These are phyloP conservation scores for Loripinus fragilis DNA, from an alignment of 2,888 invertebrate species.

Conservation along the genomic window DNA sequence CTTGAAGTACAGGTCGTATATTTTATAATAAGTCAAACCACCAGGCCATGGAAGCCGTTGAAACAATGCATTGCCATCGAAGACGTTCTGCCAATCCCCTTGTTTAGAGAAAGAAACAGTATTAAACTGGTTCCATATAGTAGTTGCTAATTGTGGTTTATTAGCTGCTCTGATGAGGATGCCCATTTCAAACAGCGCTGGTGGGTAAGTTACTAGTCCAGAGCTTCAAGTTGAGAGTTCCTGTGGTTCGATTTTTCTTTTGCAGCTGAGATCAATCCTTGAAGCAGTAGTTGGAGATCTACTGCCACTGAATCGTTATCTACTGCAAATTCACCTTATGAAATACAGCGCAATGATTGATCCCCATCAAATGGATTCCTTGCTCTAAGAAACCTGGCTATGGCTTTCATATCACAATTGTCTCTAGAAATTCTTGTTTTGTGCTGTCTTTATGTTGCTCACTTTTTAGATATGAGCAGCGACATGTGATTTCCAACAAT, in stretches of 20 bases:
- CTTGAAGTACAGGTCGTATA: conserved; percentile 29
- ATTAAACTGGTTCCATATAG: neutral
- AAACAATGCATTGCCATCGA: conserved; percentile 44
- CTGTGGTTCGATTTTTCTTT: neutral
- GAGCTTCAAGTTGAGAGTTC: neutral
- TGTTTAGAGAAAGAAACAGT: neutral
- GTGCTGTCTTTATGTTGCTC: neutral
- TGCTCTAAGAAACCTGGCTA: neutral
- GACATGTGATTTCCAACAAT: too few species aligned
- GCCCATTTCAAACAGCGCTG: neutral
- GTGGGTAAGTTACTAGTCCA: conserved; percentile 3
- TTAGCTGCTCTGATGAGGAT: neutral
- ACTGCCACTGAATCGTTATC: neutral
- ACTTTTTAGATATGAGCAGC: too few species aligned
- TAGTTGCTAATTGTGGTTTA: conserved; percentile 3
- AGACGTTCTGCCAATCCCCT: conserved; percentile 23
- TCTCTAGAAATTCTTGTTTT: too few species aligned
- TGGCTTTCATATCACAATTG: conserved; percentile 5
- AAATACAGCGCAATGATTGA: neutral
- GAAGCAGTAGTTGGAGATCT: neutral
- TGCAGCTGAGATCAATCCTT: conserved; percentile 1
- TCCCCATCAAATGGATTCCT: neutral
- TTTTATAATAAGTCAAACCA: conserved; percentile 31
- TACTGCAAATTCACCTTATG: neutral
- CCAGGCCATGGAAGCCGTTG: conserved; percentile 41